Evolutionary conservation across 2,888 invertebrate species (phyloP).

Genomic region (Euplexia lucipara): DNA sequence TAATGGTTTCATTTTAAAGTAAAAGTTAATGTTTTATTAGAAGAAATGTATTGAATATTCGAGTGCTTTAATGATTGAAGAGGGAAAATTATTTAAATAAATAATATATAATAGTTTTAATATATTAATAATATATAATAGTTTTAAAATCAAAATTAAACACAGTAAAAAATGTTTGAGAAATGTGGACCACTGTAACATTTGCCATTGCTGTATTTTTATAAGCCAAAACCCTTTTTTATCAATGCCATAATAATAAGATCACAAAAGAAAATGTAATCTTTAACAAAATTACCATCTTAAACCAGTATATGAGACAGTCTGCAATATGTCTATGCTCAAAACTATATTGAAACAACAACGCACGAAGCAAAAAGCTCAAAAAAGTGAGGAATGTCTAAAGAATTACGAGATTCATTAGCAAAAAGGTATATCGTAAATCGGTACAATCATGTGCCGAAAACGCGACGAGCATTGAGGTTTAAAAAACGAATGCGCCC

Average conservation of each 20-base stretch:
- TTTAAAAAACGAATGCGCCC: constrained; percentile 76
- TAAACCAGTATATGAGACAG: neutral
- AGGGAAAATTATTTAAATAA: neutral
- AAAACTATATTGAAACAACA: constrained; percentile 29
- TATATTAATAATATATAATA: too few relatives aligned
- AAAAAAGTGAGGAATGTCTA: constrained; percentile 51
- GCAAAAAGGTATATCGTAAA: constrained; percentile 85
- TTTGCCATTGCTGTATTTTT: neutral
- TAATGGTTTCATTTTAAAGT: constrained; percentile 47
- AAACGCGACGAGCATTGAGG: constrained; percentile 81
- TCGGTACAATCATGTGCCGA: constrained; percentile 81
- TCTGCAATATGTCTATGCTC: constrained; percentile 6
- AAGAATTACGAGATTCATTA: constrained; percentile 81
- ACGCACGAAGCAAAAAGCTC: constrained; percentile 28
- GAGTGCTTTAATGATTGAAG: neutral
- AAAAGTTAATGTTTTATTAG: constrained; percentile 29
- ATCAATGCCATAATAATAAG: neutral
- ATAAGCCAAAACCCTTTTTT: neutral
- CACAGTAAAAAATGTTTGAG: too few relatives aligned
- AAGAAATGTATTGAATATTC: constrained; percentile 14
- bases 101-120: too few relatives aligned
- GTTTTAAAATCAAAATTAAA: too few relatives aligned
- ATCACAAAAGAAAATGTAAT: neutral
- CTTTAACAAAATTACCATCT: neutral
- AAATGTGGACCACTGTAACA: too few relatives aligned